These are phyloP conservation scores for Coilia nasus DNA, from an alignment of 2,797 vertebrate genomes.

Conservation along the genomic window DNA sequence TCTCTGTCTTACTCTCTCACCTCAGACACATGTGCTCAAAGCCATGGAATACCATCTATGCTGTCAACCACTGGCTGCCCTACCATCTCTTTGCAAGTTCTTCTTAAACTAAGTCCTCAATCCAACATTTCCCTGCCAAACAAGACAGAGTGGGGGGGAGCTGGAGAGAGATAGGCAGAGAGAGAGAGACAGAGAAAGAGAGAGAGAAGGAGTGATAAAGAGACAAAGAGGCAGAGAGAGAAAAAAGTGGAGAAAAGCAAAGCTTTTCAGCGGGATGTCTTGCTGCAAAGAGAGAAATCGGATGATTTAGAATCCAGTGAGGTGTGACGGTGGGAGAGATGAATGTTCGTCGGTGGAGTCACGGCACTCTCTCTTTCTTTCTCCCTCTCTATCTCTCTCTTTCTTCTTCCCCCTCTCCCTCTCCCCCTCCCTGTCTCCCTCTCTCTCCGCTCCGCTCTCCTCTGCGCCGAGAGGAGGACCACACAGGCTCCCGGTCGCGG, in stretches of 20 bases:
- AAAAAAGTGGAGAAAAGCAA: not conserved
- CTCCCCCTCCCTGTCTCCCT: too few relatives aligned
- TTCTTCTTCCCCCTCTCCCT: too few relatives aligned
- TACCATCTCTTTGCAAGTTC: constrained; percentile 1
- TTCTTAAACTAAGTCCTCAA: constrained; percentile 26
- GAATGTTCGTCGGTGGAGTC: constrained; percentile 77
- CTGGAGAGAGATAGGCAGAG: not conserved
- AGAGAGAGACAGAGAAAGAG: not conserved
- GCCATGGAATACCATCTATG: constrained; percentile 3
- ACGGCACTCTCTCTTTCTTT: not conserved
- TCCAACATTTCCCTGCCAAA: constrained; percentile 32
- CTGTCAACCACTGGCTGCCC: not conserved
- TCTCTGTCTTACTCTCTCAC: not conserved
- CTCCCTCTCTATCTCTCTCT: too few relatives aligned
- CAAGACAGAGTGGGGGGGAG: not conserved
- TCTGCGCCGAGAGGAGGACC: constrained; percentile 74
- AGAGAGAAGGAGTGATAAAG: not conserved
- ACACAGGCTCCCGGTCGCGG: constrained; percentile 81
- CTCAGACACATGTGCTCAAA: not conserved
- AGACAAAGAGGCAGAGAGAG: not conserved
- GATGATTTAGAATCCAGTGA: constrained; percentile 68
- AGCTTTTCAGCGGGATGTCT: constrained; percentile 57
- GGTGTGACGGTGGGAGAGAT: constrained; percentile 85
- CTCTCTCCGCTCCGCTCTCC: not conserved
- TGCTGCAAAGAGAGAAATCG: constrained; percentile 62